Base-by-base conservation (phyloP, 2,113 vertebrate genomes). In the Caloenas nicobarica region DNA sequence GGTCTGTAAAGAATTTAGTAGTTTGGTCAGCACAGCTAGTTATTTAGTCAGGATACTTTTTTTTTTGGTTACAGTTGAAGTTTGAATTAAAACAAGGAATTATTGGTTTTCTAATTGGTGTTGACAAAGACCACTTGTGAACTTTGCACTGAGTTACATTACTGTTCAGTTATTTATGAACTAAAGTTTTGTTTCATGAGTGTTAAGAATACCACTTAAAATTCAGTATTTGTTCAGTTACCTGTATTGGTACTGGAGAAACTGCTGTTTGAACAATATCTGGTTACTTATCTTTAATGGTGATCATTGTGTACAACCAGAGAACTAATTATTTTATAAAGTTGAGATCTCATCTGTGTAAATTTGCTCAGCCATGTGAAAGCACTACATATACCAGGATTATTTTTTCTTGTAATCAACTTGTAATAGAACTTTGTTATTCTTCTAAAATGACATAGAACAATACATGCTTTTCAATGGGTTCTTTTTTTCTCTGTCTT, bases 401-500 rank as follows among this genome's bases (percentile, higher is more conserved):
- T 60, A 16, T 33, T 36, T 77, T 53, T 70, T 69, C 16, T 79
- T 69, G 11, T 65, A 33, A 53, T 66, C 12, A 36, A 6, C 42
- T 51, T 81, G 7, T 74, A 79, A 31, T n/a, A 76, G 11, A 81
- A 60, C 48, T 77, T 76, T 14, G 1, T 42, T 84, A 4, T 58
- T 69, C 13, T 42, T 86, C 10, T 74, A 44, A 93, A 73, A 86
- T 18, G 28, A 56, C 5, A 13, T 33, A 24, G 54, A 82, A 15
- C 12, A 74, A 14, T 85, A 42, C 26, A 4, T 51, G 26, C 23
- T 69, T 95, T 93, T 91, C 64, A 95, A 28, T 81, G 21, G 10
- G 19, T 46, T 90, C 64, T 61, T 70, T 96, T 68, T 77, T 97
- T 91, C n/a, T 80, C 28, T 77, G 16, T 14, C 51, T 94, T 93